Evolutionary conservation across 2,113 vertebrate species (phyloP).

Genomic region (Microcebus murinus): DNA sequence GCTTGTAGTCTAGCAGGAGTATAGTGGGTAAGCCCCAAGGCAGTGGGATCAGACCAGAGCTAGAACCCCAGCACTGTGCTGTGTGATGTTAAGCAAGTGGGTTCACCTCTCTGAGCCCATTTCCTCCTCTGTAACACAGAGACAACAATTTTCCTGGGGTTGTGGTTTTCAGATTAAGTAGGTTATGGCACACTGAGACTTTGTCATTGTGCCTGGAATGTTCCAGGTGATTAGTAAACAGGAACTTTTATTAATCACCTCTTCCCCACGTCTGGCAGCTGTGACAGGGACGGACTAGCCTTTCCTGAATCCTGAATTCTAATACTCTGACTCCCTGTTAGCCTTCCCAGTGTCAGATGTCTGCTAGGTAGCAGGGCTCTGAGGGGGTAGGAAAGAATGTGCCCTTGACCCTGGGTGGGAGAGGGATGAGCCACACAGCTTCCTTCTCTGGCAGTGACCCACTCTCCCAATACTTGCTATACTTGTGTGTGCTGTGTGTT

Average conservation of each 20-base stretch:
- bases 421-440: background rate
- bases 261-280: background rate
- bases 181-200: constrained; percentile 51
- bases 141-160: constrained; percentile 17
- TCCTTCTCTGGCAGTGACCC: background rate
- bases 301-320: background rate
- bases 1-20: background rate
- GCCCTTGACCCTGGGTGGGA: background rate
- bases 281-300: background rate
- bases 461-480: background rate
- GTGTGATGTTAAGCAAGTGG: background rate
- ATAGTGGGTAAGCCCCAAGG: background rate
- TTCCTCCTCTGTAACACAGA: constrained; percentile 37
- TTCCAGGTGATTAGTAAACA: constrained; percentile 77
- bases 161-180: constrained; percentile 62
- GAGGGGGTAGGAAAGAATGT: background rate
- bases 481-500: too few relatives aligned
- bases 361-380: background rate
- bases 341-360: background rate
- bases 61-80: background rate
- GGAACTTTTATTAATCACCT: constrained; percentile 76
- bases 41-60: background rate
- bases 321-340: background rate
- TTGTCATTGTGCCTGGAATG: constrained; percentile 72
- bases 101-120: background rate